These are phyloP conservation scores for Dendrolimus punctatus DNA, from an alignment of 1,140 invertebrate genomes.

Conservation along the genomic window DNA sequence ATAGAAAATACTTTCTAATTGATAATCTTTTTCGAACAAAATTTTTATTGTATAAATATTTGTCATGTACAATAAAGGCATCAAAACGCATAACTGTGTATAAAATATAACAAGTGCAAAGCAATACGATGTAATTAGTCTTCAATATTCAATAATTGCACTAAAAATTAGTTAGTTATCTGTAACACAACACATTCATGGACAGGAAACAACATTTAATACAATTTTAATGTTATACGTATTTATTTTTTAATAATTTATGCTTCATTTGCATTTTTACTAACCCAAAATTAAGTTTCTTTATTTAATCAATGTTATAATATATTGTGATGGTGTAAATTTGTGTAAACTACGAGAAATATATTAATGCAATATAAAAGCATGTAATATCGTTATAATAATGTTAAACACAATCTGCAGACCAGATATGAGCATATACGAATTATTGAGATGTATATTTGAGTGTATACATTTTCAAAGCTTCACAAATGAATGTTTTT, in stretches of 20 bases:
- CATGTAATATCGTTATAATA: too few species aligned
- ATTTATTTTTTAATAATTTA: conserved; percentile 7
- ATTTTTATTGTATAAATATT: too few species aligned
- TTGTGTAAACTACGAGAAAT: not conserved
- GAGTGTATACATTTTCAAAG: not conserved
- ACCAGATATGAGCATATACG: conserved; percentile 16
- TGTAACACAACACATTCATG: conserved; percentile 58
- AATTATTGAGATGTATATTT: conserved; percentile 1
- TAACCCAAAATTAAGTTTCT: conserved; percentile 10
- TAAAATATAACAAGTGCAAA: too few species aligned
- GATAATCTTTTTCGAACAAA: too few species aligned
- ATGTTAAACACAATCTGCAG: conserved; percentile 19
- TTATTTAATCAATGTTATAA: not conserved
- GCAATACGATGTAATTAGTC: not conserved
- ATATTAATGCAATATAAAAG: too few species aligned
- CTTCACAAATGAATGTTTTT: too few species aligned
- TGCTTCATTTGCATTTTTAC: conserved; percentile 14
- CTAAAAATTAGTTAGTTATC: conserved; percentile 14
- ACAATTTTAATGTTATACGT: conserved; percentile 5
- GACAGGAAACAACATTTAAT: conserved; percentile 38
- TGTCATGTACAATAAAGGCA: too few species aligned
- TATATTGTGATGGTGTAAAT: not conserved
- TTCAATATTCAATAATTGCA: not conserved
- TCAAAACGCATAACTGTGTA: too few species aligned
- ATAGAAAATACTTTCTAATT: too few species aligned